Evolutionary conservation across 2,888 invertebrate genomes (phyloP).

Genomic region (Ennomos erosarius): DNA sequence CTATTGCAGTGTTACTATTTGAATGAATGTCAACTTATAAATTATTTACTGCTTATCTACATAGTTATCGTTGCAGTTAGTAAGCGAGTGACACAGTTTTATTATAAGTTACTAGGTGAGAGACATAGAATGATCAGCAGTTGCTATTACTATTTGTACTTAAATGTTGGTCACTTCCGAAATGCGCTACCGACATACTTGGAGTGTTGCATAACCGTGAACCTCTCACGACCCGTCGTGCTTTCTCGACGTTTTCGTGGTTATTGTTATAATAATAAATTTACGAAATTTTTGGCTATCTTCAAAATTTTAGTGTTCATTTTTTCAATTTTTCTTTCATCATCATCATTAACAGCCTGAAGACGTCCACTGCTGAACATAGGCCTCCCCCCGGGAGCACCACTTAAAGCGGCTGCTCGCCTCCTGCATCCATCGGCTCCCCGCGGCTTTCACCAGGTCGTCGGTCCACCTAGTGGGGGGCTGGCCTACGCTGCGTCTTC

Average conservation of each 20-base stretch:
- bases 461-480: too few species aligned
- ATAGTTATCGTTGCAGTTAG: not conserved
- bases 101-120: constrained; percentile 5
- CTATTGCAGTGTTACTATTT: too few species aligned
- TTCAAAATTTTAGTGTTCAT: not conserved
- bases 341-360: too few species aligned
- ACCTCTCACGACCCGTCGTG: constrained; percentile 43
- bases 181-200: constrained; percentile 49
- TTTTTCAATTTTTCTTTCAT: too few species aligned
- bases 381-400: too few species aligned
- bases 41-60: too few species aligned
- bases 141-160: constrained; percentile 6
- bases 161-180: constrained; percentile 60
- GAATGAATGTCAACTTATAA: too few species aligned
- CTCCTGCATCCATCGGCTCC: too few species aligned
- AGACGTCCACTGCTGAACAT: too few species aligned
- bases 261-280: constrained; percentile 20
- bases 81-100: not conserved
- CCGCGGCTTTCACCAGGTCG: too few species aligned
- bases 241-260: constrained; percentile 38
- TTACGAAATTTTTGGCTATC: constrained; percentile 3
- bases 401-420: too few species aligned
- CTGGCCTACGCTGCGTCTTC: too few species aligned
- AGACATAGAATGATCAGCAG: constrained; percentile 10
- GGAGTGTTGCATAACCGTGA: constrained; percentile 58